Conservation (phyloP, 2,888 invertebrate genomes). For the Scotopteryx bipunctaria region DNA sequence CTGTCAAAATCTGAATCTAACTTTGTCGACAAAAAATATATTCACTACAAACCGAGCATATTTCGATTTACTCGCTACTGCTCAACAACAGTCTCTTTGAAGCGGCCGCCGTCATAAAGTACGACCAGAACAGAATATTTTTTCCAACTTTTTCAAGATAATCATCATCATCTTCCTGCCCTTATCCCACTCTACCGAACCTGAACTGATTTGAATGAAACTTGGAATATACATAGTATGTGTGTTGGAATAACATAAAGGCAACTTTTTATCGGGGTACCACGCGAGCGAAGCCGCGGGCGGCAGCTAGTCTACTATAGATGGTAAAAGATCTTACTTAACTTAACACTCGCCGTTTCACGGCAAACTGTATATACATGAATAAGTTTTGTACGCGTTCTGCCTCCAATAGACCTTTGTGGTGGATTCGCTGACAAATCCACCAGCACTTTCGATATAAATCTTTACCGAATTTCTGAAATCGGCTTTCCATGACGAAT, state of each 20-base stretch:
- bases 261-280: too few species aligned
- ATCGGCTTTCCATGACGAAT: constrained; percentile 23
- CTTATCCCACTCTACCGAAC: too few species aligned
- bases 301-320: too few species aligned
- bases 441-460: constrained; percentile 21
- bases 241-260: too few species aligned
- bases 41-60: constrained; percentile 3
- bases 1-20: background rate
- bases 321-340: too few species aligned
- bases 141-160: too few species aligned
- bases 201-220: too few species aligned
- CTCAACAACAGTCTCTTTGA: background rate
- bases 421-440: constrained; percentile 16
- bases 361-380: background rate
- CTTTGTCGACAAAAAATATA: constrained; percentile 13
- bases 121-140: too few species aligned
- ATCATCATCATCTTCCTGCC: too few species aligned
- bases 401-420: constrained; percentile 16
- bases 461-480: constrained; percentile 21
- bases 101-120: background rate
- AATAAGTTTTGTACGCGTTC: constrained; percentile 21
- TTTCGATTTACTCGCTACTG: constrained; percentile 12
- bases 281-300: too few species aligned
- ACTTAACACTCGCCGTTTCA: too few species aligned
- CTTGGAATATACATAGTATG: too few species aligned